phyloP scores from a whole-genome alignment of 2,888 invertebrate genomes.

The Eupeodes latifasciatus region DNA sequence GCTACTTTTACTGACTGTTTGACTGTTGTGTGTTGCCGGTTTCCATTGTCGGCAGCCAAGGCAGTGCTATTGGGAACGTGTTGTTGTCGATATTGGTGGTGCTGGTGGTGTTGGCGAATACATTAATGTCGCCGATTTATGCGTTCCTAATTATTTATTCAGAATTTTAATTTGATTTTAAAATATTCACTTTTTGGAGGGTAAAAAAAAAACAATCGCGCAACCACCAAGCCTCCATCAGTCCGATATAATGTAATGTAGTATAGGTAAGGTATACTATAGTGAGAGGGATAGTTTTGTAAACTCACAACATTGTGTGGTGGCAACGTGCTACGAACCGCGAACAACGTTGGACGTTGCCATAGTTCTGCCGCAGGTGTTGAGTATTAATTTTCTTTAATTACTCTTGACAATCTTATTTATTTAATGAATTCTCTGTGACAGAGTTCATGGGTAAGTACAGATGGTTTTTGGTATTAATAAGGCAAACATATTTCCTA shows the following conservation, averaged over 20 bases:
- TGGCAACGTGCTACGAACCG: background rate
- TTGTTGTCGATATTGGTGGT: constrained; percentile 32
- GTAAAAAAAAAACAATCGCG: constrained; percentile 9
- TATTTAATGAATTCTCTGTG: constrained; percentile 38
- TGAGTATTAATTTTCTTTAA: constrained; percentile 39
- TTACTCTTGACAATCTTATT: constrained; percentile 33
- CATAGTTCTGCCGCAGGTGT: constrained; percentile 33
- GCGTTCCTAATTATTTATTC: constrained; percentile 75
- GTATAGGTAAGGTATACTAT: no score
- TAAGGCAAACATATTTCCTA: constrained; percentile 1
- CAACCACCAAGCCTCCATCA: background rate
- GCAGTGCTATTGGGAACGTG: background rate
- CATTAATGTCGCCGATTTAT: constrained; percentile 73
- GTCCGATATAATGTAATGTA: background rate
- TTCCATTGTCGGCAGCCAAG: constrained; percentile 50
- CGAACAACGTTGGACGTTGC: background rate
- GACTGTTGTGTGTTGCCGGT: constrained; percentile 6
- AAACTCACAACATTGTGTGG: constrained; percentile 1
- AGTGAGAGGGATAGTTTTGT: constrained; percentile 55
- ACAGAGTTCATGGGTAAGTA: constrained; percentile 27
- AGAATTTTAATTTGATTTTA: constrained; percentile 76
- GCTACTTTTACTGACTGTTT: constrained; percentile 15
- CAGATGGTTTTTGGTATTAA: constrained; percentile 25
- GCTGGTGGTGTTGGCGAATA: constrained; percentile 49
- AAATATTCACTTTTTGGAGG: constrained; percentile 62